phyloP scores from a whole-genome alignment of 2,797 vertebrate species.

The Pelobates cultripes region DNA sequence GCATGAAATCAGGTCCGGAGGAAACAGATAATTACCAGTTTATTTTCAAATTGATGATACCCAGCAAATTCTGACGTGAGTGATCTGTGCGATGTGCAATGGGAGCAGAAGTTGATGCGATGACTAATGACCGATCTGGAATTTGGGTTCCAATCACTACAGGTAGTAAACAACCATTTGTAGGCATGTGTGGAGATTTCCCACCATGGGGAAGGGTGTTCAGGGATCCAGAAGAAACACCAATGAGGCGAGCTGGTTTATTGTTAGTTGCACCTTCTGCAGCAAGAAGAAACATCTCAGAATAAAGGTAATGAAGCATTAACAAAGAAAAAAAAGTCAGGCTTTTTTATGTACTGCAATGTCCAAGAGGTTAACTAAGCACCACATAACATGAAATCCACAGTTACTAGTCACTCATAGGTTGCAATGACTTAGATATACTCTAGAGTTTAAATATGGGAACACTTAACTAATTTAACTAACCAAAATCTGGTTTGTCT shows the following conservation, averaged over 20 bases:
- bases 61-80: not conserved
- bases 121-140: slow-evolving; percentile 10
- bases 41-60: slow-evolving; percentile 36
- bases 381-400: no score
- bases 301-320: not conserved
- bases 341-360: no score
- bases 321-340: not conserved
- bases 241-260: slow-evolving; percentile 20
- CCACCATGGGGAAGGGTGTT: slow-evolving; percentile 50
- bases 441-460: no score
- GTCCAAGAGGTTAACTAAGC: no score
- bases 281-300: slow-evolving; percentile 5
- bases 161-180: slow-evolving; percentile 53
- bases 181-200: not conserved
- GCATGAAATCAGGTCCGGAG: not conserved
- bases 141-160: slow-evolving; percentile 22
- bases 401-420: no score
- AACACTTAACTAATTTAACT: no score
- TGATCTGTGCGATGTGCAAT: not conserved
- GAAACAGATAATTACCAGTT: slow-evolving; percentile 58
- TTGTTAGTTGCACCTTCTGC: slow-evolving; percentile 57
- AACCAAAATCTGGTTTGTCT: no score
- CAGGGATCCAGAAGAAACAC: slow-evolving; percentile 31
- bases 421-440: no score
- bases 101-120: slow-evolving; percentile 33